Evolutionary conservation across 2,113 vertebrate species (phyloP).

Genomic region (Bufo bufo): DNA sequence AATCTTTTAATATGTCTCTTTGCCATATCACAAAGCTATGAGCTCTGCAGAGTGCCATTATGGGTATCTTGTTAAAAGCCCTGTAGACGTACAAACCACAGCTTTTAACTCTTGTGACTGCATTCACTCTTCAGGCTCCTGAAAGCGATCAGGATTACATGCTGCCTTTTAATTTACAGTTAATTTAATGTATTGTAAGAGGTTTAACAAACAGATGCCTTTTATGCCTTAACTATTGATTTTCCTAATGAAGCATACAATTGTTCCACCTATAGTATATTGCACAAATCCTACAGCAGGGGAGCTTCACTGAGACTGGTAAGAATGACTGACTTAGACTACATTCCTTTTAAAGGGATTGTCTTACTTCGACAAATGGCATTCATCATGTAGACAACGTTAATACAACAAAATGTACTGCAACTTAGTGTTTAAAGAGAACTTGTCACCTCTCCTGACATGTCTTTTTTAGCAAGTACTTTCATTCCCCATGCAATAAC

Average conservation of each 20-base stretch:
- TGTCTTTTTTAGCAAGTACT: too few relatives aligned
- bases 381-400: too few relatives aligned
- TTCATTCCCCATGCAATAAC: too few relatives aligned
- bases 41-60: background rate
- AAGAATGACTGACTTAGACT: background rate
- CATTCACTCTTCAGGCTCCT: slow-evolving; percentile 1
- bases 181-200: background rate
- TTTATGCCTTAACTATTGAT: slow-evolving; percentile 20
- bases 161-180: background rate
- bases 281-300: slow-evolving; percentile 21
- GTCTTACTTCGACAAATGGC: too few relatives aligned
- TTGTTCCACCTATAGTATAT: background rate
- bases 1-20: too few relatives aligned
- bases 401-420: too few relatives aligned
- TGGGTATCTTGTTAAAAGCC: background rate
- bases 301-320: background rate
- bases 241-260: background rate
- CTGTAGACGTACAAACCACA: slow-evolving; percentile 1
- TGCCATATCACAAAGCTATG: background rate
- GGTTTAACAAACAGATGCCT: background rate
- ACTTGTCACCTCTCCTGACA: too few relatives aligned
- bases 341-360: background rate
- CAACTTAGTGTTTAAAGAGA: too few relatives aligned
- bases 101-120: background rate
- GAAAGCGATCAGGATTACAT: background rate